phyloP scores from a whole-genome alignment of 1,140 invertebrate species.

The Brachionus koreanus region DNA sequence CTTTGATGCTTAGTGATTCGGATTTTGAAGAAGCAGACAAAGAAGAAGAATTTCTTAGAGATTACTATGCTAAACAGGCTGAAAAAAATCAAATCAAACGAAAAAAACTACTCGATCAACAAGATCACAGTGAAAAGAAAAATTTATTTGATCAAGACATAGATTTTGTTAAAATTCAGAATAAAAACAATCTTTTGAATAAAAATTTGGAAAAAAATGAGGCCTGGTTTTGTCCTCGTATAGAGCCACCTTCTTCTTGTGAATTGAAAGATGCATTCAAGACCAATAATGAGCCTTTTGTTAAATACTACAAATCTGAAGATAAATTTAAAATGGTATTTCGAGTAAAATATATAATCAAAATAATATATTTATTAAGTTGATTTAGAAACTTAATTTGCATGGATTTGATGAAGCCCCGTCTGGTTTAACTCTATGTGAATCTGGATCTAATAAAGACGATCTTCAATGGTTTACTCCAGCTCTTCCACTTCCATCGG shows the following conservation, averaged over 20 bases:
- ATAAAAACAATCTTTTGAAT: neutral
- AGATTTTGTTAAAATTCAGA: neutral
- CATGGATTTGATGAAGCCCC: neutral
- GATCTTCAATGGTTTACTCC: conserved; percentile 29
- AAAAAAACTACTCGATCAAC: neutral
- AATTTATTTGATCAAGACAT: neutral
- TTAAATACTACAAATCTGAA: conserved; percentile 28
- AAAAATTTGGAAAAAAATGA: neutral
- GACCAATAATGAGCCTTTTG: neutral
- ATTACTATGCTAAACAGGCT: neutral
- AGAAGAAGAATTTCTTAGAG: neutral
- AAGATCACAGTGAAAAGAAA: neutral
- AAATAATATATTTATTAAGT: neutral
- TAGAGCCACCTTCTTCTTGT: neutral
- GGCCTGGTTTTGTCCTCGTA: conserved; percentile 1
- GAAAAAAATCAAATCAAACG: neutral
- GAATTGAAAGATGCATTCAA: conserved; percentile 5
- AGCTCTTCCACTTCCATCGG: neutral
- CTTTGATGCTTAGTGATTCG: conserved; percentile 28
- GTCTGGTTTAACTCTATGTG: neutral
- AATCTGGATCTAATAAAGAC: neutral
- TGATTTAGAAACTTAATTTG: neutral
- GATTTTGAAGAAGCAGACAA: conserved; percentile 3
- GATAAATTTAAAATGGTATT: conserved; percentile 41
- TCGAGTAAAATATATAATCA: neutral